These are phyloP conservation scores for Conops quadrifasciatus DNA, from an alignment of 2,888 invertebrate genomes.

Conservation along the genomic window DNA sequence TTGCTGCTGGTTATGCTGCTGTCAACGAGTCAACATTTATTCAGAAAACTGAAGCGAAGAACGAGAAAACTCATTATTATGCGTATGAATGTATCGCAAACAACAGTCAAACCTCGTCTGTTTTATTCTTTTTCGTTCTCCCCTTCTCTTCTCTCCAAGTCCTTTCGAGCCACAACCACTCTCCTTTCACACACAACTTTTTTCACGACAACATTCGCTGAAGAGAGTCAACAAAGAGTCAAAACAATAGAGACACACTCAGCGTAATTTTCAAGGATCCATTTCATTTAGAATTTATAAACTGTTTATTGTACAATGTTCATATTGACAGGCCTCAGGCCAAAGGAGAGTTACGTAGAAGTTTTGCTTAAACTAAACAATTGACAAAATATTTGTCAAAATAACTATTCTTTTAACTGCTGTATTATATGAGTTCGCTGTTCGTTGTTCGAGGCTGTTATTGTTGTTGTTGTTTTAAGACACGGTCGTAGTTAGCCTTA, in stretches of 20 bases:
- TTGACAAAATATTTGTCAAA: background rate
- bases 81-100: conserved; percentile 23
- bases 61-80: conserved; percentile 25
- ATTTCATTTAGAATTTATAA: no score
- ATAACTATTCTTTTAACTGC: background rate
- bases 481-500: no score
- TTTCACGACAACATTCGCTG: no score
- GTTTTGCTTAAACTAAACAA: background rate
- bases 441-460: background rate
- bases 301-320: background rate
- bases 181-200: no score
- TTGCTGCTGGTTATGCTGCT: background rate
- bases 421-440: background rate
- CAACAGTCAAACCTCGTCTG: no score
- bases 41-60: conserved; percentile 2
- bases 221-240: no score
- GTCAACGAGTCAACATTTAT: conserved; percentile 26
- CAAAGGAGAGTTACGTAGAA: background rate
- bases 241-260: no score
- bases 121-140: no score
- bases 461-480: background rate
- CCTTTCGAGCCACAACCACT: no score
- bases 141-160: no score
- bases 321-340: background rate
- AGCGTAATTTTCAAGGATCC: no score